Conservation (phyloP, 2,113 vertebrate species). For the Neopipo cinnamomea region DNA sequence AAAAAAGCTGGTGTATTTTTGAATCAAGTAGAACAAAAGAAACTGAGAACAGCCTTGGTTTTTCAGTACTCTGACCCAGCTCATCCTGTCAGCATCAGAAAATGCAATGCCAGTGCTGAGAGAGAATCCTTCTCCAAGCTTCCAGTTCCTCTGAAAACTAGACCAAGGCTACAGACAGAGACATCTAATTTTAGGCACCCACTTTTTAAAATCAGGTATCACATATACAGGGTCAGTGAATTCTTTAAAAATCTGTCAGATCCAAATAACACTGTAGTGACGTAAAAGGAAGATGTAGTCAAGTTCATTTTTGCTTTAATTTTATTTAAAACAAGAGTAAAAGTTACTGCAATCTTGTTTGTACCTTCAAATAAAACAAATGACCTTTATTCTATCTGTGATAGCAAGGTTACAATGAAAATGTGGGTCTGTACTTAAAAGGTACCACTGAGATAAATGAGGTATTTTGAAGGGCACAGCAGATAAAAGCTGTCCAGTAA, state of each 20-base stretch:
- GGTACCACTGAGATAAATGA: background rate
- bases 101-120: background rate
- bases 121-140: background rate
- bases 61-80: background rate
- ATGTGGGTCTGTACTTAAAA: background rate
- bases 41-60: background rate
- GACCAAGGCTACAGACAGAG: conserved; percentile 2
- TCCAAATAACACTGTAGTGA: accelerated
- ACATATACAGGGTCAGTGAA: background rate
- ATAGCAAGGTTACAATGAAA: background rate
- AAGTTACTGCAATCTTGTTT: background rate
- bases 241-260: background rate
- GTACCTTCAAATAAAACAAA: background rate
- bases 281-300: background rate
- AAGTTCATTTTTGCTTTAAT: background rate
- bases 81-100: background rate
- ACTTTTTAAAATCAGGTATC: background rate
- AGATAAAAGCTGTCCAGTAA: background rate
- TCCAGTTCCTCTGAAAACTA: conserved; percentile 21
- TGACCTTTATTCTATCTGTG: background rate
- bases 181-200: conserved; percentile 32
- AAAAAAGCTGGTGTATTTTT: background rate
- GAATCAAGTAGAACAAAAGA: background rate
- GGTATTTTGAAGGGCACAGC: background rate
- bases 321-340: background rate